phyloP scores from a whole-genome alignment of 2,888 invertebrate genomes.

The Nyleta sp. region DNA sequence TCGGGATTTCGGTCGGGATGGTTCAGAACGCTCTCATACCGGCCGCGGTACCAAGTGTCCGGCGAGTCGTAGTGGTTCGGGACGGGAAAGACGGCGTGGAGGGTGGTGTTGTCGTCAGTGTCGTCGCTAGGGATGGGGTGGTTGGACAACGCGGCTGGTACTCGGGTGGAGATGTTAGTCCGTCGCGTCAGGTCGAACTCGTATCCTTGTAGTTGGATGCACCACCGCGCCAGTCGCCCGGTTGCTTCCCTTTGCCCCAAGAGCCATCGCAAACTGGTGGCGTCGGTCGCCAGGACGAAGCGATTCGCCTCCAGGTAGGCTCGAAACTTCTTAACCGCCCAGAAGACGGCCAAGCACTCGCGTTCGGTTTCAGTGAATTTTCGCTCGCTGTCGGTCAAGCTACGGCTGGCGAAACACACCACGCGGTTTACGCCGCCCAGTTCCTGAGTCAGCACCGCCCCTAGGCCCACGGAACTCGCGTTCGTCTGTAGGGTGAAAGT shows the following conservation, averaged over 20 bases:
- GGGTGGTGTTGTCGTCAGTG: background rate
- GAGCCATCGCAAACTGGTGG: constrained; percentile 40
- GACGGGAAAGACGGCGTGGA: background rate
- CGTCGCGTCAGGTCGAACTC: background rate
- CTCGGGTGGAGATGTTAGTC: background rate
- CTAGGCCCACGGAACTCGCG: constrained; percentile 18
- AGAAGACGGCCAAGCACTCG: constrained; percentile 21
- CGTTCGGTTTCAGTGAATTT: background rate
- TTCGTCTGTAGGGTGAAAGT: constrained; percentile 3
- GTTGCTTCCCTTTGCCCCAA: background rate
- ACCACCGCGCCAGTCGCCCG: constrained; percentile 64
- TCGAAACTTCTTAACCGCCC: background rate
- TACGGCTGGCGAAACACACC: constrained; percentile 16
- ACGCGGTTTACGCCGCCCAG: constrained; percentile 1
- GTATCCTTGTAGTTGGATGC: constrained; percentile 2
- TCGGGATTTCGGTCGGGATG: constrained; percentile 17
- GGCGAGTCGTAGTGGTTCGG: background rate
- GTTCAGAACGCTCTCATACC: background rate
- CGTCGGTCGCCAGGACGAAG: constrained; percentile 14
- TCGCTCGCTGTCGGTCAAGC: background rate
- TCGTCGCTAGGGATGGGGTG: background rate
- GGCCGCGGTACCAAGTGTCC: constrained; percentile 1
- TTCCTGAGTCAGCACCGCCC: background rate
- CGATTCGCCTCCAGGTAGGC: background rate
- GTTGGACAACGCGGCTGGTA: background rate